Evolutionary conservation across 2,888 invertebrate genomes (phyloP).

Genomic region (Anarsia innoxiella): DNA sequence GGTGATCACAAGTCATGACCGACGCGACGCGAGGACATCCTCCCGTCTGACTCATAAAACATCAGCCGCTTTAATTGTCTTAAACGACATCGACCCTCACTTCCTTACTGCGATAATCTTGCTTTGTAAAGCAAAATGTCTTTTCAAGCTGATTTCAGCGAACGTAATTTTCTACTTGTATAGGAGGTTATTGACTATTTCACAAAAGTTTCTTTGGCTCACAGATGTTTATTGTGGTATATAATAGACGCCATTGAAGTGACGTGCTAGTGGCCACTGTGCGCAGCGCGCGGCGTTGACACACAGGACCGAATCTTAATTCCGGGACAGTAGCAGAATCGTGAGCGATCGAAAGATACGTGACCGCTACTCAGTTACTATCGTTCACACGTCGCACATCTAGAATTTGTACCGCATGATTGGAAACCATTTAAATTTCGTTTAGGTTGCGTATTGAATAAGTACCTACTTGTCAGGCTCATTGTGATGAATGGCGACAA

Average conservation of each 20-base stretch:
- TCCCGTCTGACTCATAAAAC: constrained; percentile 25
- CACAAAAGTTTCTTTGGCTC: constrained; percentile 20
- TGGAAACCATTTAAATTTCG: too few species aligned
- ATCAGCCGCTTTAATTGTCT: constrained; percentile 20
- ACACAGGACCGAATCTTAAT: constrained; percentile 26
- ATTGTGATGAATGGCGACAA: too few species aligned
- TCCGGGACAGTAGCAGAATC: constrained; percentile 15
- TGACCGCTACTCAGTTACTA: constrained; percentile 9
- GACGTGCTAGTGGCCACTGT: constrained; percentile 25
- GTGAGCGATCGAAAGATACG: constrained; percentile 15
- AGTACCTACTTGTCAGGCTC: too few species aligned
- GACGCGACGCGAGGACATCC: constrained; percentile 18
- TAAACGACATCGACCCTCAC: constrained; percentile 19
- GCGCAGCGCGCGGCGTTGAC: constrained; percentile 22
- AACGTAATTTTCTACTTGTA: constrained; percentile 7
- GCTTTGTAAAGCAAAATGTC: constrained; percentile 16
- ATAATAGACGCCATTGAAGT: constrained; percentile 22
- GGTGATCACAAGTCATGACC: constrained; percentile 16
- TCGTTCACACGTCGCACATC: constrained; percentile 8
- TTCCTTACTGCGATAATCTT: constrained; percentile 16
- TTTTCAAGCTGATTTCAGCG: constrained; percentile 7
- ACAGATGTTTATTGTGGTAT: constrained; percentile 12
- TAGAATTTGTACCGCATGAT: constrained; percentile 3
- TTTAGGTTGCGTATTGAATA: too few species aligned
- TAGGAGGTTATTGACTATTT: constrained; percentile 21